Evolutionary conservation across 92 coral and sea anemone genomes (phyloP).

Genomic region (Plumapathes pennacea): DNA sequence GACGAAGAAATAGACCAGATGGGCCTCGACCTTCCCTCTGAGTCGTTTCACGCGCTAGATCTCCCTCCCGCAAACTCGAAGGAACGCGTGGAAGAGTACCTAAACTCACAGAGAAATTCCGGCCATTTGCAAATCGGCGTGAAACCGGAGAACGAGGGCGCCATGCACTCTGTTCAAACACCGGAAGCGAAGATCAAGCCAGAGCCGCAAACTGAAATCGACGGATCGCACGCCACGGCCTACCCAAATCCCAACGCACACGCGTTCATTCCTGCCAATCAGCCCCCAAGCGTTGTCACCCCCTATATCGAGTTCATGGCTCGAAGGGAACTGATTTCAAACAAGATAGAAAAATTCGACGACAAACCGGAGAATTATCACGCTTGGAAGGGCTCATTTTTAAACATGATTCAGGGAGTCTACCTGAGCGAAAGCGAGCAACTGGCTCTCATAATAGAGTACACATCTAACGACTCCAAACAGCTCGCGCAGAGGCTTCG

Average conservation of each 20-base stretch:
- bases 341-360: slow-evolving; percentile 59
- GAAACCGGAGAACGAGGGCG: no score
- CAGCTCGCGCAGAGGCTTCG: slow-evolving; percentile 45
- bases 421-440: slow-evolving; percentile 44
- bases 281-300: slow-evolving; percentile 4
- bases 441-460: slow-evolving; percentile 43
- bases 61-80: slow-evolving; percentile 5
- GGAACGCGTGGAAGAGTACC: slow-evolving; percentile 35
- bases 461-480: slow-evolving; percentile 36
- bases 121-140: no score
- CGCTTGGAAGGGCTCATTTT: slow-evolving; percentile 40
- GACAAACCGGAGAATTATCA: slow-evolving; percentile 57
- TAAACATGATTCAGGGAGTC: slow-evolving; percentile 50
- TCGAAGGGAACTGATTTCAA: slow-evolving; percentile 31
- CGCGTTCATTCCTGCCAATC: slow-evolving; percentile 6
- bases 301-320: slow-evolving; percentile 44
- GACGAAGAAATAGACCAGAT: slow-evolving; percentile 27
- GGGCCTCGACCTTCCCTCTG: not conserved
- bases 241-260: no score
- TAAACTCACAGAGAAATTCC: slow-evolving; percentile 31
- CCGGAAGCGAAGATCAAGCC: not conserved
- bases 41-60: slow-evolving; percentile 1
- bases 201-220: slow-evolving; percentile 1
- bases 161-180: not conserved
- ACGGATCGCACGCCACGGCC: no score